phyloP scores from a whole-genome alignment of 1,140 invertebrate species.

The Chrysomallon squamiferum region DNA sequence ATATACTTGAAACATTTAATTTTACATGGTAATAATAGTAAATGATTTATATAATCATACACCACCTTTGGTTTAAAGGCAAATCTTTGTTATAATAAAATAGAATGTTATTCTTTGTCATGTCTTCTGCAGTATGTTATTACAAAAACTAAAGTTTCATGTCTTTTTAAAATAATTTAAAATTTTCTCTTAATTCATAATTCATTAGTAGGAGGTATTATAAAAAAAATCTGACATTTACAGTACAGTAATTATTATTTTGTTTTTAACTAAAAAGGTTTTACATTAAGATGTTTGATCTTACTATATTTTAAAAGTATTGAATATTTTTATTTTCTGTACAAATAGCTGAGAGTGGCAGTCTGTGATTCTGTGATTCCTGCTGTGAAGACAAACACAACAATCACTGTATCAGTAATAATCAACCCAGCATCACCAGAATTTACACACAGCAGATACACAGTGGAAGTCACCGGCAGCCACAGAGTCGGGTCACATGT shows the following conservation, averaged over 20 bases:
- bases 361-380: slow-evolving; percentile 73
- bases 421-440: slow-evolving; percentile 80
- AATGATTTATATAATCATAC: neutral
- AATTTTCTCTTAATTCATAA: neutral
- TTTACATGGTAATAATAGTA: neutral
- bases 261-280: too few species aligned
- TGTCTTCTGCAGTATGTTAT: neutral
- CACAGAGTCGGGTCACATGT: slow-evolving; percentile 62
- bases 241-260: too few species aligned
- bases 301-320: too few species aligned
- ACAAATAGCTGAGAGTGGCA: slow-evolving; percentile 21
- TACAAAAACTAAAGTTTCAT: neutral
- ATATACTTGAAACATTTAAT: neutral
- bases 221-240: too few species aligned
- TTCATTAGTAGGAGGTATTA: neutral
- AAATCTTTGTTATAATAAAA: too few species aligned
- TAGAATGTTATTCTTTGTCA: too few species aligned
- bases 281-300: too few species aligned
- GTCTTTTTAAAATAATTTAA: neutral
- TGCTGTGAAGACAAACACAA: slow-evolving; percentile 64
- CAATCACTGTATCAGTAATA: slow-evolving; percentile 72
- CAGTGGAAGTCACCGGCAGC: slow-evolving; percentile 80
- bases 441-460: slow-evolving; percentile 78
- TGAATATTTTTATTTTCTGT: too few species aligned
- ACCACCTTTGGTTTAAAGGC: too few species aligned